phyloP scores from a whole-genome alignment of 1,140 invertebrate genomes.

The Lethocerus indicus region DNA sequence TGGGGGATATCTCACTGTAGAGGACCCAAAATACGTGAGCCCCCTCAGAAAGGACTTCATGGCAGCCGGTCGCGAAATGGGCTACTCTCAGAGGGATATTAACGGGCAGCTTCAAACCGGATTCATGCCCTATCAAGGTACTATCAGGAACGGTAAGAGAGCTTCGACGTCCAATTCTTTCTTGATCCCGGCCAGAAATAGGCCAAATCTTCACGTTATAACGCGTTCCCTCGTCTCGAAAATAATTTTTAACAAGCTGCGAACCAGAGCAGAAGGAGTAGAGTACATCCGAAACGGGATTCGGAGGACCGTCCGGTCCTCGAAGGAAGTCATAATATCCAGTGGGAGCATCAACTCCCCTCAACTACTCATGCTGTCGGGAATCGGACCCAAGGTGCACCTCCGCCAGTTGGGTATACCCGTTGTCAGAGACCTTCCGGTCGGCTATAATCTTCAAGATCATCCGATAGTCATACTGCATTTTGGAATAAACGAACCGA shows the following conservation, averaged over 20 bases:
- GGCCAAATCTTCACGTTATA: slow-evolving; percentile 26
- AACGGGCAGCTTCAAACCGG: slow-evolving; percentile 59
- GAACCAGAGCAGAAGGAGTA: slow-evolving; percentile 39
- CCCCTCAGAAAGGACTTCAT: slow-evolving; percentile 44
- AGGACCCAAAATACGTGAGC: slow-evolving; percentile 38
- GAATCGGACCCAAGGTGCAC: slow-evolving; percentile 38
- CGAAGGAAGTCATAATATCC: slow-evolving; percentile 39
- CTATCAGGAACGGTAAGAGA: slow-evolving; percentile 43
- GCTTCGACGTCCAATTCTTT: slow-evolving; percentile 38
- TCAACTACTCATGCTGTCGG: slow-evolving; percentile 47
- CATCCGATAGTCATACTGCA: slow-evolving; percentile 25
- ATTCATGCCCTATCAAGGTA: slow-evolving; percentile 50
- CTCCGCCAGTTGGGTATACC: slow-evolving; percentile 29
- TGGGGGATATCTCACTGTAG: slow-evolving; percentile 46
- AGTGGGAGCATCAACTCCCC: slow-evolving; percentile 43
- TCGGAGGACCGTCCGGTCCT: slow-evolving; percentile 24
- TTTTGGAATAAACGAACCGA: slow-evolving; percentile 19
- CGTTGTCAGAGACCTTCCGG: slow-evolving; percentile 43
- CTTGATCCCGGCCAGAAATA: slow-evolving; percentile 26
- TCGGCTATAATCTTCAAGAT: slow-evolving; percentile 65
- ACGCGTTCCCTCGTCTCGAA: slow-evolving; percentile 26
- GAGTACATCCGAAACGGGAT: slow-evolving; percentile 27
- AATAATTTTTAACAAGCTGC: slow-evolving; percentile 46
- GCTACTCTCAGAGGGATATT: slow-evolving; percentile 49
- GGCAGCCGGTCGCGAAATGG: slow-evolving; percentile 45